A percentile compares a stretch with the other conserved stretches of the same genome.
Conservation (phyloP, 1,140 invertebrate species). For the Eumaeus atala region DNA sequence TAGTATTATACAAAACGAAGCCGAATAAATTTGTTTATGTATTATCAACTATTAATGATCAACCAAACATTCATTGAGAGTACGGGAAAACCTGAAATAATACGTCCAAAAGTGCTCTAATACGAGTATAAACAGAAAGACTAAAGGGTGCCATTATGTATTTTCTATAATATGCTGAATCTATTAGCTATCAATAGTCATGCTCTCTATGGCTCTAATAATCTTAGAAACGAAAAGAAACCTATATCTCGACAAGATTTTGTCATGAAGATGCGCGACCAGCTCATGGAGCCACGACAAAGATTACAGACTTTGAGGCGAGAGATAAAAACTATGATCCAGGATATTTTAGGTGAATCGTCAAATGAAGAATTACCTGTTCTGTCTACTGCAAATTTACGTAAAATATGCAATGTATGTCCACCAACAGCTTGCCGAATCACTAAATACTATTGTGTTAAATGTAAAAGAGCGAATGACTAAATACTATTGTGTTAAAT, state of each 20-base stretch:
- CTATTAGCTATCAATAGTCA: slow-evolving; percentile 18
- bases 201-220: slow-evolving; percentile 15
- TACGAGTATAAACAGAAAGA: no score
- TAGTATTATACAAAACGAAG: slow-evolving; percentile 16
- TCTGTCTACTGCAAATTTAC: background rate
- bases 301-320: slow-evolving; percentile 15
- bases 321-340: slow-evolving; percentile 5
- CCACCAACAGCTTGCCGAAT: background rate
- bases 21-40: slow-evolving; percentile 17
- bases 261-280: slow-evolving; percentile 17
- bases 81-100: slow-evolving; percentile 18
- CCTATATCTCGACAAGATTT: slow-evolving; percentile 10
- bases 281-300: slow-evolving; percentile 14
- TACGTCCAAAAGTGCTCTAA: background rate
- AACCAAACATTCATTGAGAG: slow-evolving; percentile 15
- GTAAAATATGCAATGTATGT: slow-evolving; percentile 8
- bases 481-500: no score
- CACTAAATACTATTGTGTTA: slow-evolving; percentile 4
- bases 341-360: slow-evolving; percentile 10
- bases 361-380: background rate
- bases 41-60: slow-evolving; percentile 17
- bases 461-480: no score
- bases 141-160: no score
- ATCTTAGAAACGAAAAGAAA: slow-evolving; percentile 15
- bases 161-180: no score